Evolutionary conservation across 2,113 vertebrate genomes (phyloP), one percentile per base, ranked within the genome.

Genomic region (Phainopepla nitens): DNA sequence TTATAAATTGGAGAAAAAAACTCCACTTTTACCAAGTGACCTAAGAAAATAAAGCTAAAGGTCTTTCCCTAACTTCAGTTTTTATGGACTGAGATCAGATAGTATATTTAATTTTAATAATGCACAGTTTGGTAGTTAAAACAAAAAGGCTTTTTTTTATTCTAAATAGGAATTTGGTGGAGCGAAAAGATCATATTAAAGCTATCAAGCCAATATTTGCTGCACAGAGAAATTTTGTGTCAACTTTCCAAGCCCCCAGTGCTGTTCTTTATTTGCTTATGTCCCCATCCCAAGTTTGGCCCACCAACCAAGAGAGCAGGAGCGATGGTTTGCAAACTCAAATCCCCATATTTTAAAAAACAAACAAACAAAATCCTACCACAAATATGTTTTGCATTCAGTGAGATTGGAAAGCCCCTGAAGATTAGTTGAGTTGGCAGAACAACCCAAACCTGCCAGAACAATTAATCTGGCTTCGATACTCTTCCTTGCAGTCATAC

Each of bases 401-500:
- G 35, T 3, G 35, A 73, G 82, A 88, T 27, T 0, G 3, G 85
- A 94, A 96, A 96, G 68, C 44, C 92, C 82, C 82, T 80, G 58
- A 82, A 90, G 75, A 93, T 85, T 0, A 92, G 42, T 39, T 31
- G 51, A 86, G 62, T 62, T 88, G 75, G 64, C 85, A 72, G 35
- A 92, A 89, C 76, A 94, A 94, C 76, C 82, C 11, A 3, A 87
- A 58, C 80, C 56, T 90, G 76, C 76, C 86, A 89, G 54, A 90
- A 90, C 64, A 90, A 94, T 81, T 92, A 49, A 70, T 16, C 58
- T 86, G 72, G 14, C 9, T 94, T 31, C 33, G 31, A 31, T 5
- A 39, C 47, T 83, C 51, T 17, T 83, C 82, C 89, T 86, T 28
- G 65, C 4, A 11, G 89, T 76, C 71, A 3, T 5, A 28, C 14